phyloP scores from a whole-genome alignment of 2,888 invertebrate genomes.

The Anorthoa munda region DNA sequence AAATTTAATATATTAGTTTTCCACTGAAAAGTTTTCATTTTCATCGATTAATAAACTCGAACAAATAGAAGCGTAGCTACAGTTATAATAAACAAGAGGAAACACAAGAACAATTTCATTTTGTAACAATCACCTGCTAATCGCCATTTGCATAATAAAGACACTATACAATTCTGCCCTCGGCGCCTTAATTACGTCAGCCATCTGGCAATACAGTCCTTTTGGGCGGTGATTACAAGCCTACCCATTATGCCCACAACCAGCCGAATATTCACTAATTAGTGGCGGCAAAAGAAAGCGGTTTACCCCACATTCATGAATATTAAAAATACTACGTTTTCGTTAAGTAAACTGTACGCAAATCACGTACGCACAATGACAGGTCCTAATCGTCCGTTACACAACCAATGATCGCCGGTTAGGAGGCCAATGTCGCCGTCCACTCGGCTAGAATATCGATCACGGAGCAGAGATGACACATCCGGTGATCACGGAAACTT shows the following conservation, averaged over 20 bases:
- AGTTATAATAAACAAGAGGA: constrained; percentile 5
- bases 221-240: constrained; percentile 60
- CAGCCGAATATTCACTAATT: constrained; percentile 74
- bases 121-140: constrained; percentile 50
- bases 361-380: constrained; percentile 87
- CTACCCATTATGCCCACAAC: constrained; percentile 67
- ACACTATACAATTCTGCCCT: constrained; percentile 60
- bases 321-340: constrained; percentile 82
- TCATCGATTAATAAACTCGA: constrained; percentile 2
- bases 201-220: constrained; percentile 60
- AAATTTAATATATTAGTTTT: neutral
- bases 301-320: constrained; percentile 85
- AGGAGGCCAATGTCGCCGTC: constrained; percentile 87
- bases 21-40: neutral
- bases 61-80: neutral
- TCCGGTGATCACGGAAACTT: constrained; percentile 85
- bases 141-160: constrained; percentile 59
- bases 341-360: constrained; percentile 78
- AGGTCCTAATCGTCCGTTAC: constrained; percentile 87
- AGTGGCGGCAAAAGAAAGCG: constrained; percentile 65
- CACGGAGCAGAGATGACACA: constrained; percentile 81
- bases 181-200: constrained; percentile 69
- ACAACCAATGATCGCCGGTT: constrained; percentile 84
- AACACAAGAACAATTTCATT: constrained; percentile 29
- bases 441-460: constrained; percentile 87